Percentiles rank a stretch among this genome's conserved stretches.
Evolutionary conservation across 1,140 invertebrate species (phyloP).

Genomic region (Saccostrea glomerata): DNA sequence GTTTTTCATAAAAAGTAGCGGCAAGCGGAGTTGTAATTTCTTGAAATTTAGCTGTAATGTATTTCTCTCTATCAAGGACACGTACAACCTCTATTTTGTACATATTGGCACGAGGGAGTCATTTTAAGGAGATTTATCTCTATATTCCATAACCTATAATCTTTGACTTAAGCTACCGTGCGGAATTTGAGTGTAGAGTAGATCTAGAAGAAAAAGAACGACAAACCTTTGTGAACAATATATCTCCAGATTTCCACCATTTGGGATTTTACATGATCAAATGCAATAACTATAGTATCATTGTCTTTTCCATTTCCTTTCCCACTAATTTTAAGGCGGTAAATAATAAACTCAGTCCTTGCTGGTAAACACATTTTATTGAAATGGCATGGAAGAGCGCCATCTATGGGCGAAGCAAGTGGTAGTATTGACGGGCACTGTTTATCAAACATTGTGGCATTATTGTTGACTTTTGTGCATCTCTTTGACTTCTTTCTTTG

Average conservation of each 20-base stretch:
- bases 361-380: slow-evolving; percentile 33
- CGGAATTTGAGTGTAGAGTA: no score
- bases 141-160: no score
- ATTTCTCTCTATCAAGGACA: no score
- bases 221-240: neutral
- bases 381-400: slow-evolving; percentile 9
- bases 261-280: slow-evolving; percentile 2
- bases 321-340: neutral
- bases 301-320: neutral
- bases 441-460: neutral
- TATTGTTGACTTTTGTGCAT: neutral
- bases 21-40: no score
- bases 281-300: slow-evolving; percentile 24
- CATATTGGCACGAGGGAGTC: no score
- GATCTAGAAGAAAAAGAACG: neutral
- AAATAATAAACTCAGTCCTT: slow-evolving; percentile 29
- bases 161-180: no score
- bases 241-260: slow-evolving; percentile 26
- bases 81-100: no score
- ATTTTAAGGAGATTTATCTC: no score
- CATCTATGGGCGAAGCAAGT: neutral
- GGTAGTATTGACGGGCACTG: neutral
- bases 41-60: no score
- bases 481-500: slow-evolving; percentile 23
- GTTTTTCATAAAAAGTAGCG: no score